Percentiles rank a stretch among this genome's conserved stretches.
Conservation (phyloP, 2,113 vertebrate species). For the Engraulis encrasicolus region DNA sequence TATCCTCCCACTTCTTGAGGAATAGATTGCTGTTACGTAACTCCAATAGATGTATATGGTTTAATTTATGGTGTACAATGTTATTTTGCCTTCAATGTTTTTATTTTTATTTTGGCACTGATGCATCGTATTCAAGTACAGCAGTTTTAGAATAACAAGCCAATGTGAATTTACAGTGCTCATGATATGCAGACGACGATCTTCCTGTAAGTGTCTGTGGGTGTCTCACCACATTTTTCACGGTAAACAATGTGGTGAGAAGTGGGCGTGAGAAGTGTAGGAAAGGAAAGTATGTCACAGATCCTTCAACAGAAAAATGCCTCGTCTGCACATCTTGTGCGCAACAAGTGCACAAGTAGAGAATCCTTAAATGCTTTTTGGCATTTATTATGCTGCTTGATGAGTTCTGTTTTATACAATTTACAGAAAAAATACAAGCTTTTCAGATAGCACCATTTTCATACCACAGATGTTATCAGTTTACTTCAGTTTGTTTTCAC, state of each 20-base stretch:
- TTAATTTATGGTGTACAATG: slow-evolving; percentile 13
- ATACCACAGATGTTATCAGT: not conserved
- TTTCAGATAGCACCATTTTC: not conserved
- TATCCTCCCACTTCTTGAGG: slow-evolving; percentile 3
- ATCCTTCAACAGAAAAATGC: not conserved
- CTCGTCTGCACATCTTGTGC: slow-evolving; percentile 35
- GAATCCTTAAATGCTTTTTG: slow-evolving; percentile 8
- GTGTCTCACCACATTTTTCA: not conserved
- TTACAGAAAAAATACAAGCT: not conserved
- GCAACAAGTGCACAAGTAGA: slow-evolving; percentile 10
- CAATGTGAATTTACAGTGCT: slow-evolving; percentile 15
- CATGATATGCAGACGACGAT: slow-evolving; percentile 24
- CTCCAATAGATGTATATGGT: slow-evolving; percentile 2
- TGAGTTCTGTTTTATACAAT: slow-evolving; percentile 26
- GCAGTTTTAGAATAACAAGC: slow-evolving; percentile 16
- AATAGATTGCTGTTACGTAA: not conserved
- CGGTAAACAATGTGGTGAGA: not conserved
- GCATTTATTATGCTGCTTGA: slow-evolving; percentile 32
- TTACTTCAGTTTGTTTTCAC: not conserved
- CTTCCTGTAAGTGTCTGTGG: not conserved
- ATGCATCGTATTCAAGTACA: slow-evolving; percentile 20
- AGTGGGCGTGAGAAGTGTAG: not conserved
- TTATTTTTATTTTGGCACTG: too few relatives aligned
- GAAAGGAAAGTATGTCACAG: not conserved
- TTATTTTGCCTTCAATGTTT: slow-evolving; percentile 15